Percentiles rank a stretch among this genome's conserved stretches.
These are phyloP conservation scores for Hippoglossus hippoglossus DNA, from an alignment of 2,797 vertebrate genomes.

Conservation along the genomic window DNA sequence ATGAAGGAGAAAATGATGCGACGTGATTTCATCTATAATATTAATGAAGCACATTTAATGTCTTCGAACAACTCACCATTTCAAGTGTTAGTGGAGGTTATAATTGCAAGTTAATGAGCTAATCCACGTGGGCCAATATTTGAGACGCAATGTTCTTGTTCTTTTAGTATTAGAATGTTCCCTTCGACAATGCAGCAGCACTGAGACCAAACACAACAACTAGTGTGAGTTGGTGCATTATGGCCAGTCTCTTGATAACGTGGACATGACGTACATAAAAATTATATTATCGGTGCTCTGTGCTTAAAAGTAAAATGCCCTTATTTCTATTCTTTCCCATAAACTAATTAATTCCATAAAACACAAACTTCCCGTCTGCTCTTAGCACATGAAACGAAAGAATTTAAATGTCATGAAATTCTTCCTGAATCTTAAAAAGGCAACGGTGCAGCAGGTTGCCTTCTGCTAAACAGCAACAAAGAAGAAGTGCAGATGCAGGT, in stretches of 20 bases:
- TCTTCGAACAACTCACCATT: constrained; percentile 6
- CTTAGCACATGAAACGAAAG: constrained; percentile 23
- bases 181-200: too few relatives aligned
- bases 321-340: background rate
- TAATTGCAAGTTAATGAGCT: constrained; percentile 16
- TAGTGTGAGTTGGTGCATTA: background rate
- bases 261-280: background rate
- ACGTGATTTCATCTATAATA: background rate
- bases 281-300: background rate
- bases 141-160: constrained; percentile 17
- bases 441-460: constrained; percentile 52
- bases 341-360: constrained; percentile 1
- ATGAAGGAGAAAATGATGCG: too few relatives aligned
- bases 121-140: constrained; percentile 1
- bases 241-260: background rate
- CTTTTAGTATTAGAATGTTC: too few relatives aligned
- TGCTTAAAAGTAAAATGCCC: background rate
- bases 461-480: constrained; percentile 39
- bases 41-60: constrained; percentile 9
- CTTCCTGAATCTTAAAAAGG: constrained; percentile 49
- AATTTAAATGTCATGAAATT: constrained; percentile 53
- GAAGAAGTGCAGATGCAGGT: constrained; percentile 12
- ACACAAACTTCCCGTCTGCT: constrained; percentile 17
- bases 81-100: constrained; percentile 6
- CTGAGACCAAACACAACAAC: background rate